Base-by-base conservation (phyloP, 2,113 vertebrate species). In the Spheniscus mendiculus region DNA sequence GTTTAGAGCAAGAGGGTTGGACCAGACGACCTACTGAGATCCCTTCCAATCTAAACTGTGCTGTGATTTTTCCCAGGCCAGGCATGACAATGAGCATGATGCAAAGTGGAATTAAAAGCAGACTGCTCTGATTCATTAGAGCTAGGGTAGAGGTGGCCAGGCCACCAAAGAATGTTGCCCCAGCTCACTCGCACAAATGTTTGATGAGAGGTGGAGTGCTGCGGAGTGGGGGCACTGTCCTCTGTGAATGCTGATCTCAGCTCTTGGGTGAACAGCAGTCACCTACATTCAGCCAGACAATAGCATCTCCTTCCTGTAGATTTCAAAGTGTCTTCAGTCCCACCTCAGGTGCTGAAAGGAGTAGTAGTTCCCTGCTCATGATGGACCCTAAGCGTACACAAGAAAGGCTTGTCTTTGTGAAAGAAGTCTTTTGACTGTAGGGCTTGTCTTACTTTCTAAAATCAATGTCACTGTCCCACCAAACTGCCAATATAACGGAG, bases 201-300 rank as follows among this genome's bases (percentile, higher is more conserved):
- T 58, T 89, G 21, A 70, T 49, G 42, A 55, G 67, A 84, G 7
- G 16, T 56, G 23, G 19, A 52, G 23, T 61, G 45, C 40, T 36
- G 2, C 10, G 29, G 12, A 42, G 49, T 0, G 2, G 17, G 9
- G 25, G 22, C 13, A 18, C n/a, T 52, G 2, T n/a, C 17, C 18
- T 72, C 36, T 63, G 11, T 23, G 63, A 70, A 14, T 30, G 40
- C 50, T 34, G 30, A 25, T 56, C 30, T 81, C 67, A 65, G 36
- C 44, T 73, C 45, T 65, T 49, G 30, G 45, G 23, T 12, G 26
- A 91, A 44, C 4, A 45, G 61, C 27, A 44, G 11, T 63, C 27
- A 56, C 36, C 9, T 49, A 50, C 36, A 27, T 30, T 70, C 72
- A 91, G 11, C 2, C 36, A 84, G 45, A 78, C 3, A 44, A 52